Evolutionary conservation across 2,888 invertebrate genomes (phyloP).

Genomic region (Thymelicus acteon): DNA sequence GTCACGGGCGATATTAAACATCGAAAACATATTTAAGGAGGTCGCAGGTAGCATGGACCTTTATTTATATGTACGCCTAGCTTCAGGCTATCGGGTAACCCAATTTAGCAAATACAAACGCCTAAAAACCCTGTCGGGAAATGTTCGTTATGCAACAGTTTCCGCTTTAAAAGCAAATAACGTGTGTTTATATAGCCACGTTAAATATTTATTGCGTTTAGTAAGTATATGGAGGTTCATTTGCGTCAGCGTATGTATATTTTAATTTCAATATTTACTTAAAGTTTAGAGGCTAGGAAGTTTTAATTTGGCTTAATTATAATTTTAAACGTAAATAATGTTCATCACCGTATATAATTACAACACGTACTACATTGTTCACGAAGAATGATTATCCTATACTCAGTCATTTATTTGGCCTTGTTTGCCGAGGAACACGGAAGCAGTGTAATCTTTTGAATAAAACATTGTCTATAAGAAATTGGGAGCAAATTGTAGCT

Average conservation of each 20-base stretch:
- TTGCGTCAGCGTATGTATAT: background rate
- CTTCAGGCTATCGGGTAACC: background rate
- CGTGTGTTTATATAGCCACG: background rate
- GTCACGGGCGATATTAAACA: background rate
- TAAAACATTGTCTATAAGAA: slow-evolving; percentile 65
- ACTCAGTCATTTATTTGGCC: slow-evolving; percentile 75
- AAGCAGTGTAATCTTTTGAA: slow-evolving; percentile 74
- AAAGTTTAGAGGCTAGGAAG: too few relatives aligned
- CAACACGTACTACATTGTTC: slow-evolving; percentile 15
- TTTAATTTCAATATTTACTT: background rate
- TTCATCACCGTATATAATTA: slow-evolving; percentile 11
- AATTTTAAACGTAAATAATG: background rate
- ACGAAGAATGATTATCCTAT: slow-evolving; percentile 71
- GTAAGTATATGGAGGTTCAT: background rate
- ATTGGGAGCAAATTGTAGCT: slow-evolving; percentile 54
- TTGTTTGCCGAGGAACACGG: slow-evolving; percentile 67
- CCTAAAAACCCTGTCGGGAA: slow-evolving; percentile 5
- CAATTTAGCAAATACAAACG: slow-evolving; percentile 7
- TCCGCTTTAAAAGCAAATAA: slow-evolving; percentile 18
- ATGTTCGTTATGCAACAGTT: slow-evolving; percentile 14
- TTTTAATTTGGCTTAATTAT: background rate
- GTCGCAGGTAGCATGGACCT: background rate
- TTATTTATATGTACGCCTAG: slow-evolving; percentile 8
- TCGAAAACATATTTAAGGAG: background rate
- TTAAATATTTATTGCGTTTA: slow-evolving; percentile 2